Evolutionary conservation across 2,797 vertebrate genomes (phyloP).

Genomic region (Taenioides sp.): DNA sequence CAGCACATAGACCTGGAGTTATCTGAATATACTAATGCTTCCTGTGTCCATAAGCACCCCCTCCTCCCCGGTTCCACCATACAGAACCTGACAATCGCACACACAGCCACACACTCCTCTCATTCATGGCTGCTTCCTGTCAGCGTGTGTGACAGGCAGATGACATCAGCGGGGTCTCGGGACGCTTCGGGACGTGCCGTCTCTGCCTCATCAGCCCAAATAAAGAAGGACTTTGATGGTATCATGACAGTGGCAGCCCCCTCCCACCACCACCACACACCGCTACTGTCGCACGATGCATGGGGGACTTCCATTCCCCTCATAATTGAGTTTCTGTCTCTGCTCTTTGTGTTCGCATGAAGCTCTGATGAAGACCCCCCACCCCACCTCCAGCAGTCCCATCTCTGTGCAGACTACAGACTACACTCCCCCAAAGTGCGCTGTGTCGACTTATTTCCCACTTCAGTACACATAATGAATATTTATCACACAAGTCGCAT

Average conservation of each 20-base stretch:
- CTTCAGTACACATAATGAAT: conserved; percentile 52
- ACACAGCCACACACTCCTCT: conserved; percentile 40
- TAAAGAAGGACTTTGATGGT: conserved; percentile 78
- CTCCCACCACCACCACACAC: conserved; percentile 38
- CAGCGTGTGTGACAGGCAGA: conserved; percentile 67
- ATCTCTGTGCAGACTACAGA: conserved; percentile 21
- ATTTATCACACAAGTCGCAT: conserved; percentile 36
- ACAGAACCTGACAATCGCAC: conserved; percentile 50
- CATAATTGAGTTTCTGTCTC: conserved; percentile 75
- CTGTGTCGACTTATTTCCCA: conserved; percentile 50
- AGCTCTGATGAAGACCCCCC: conserved; percentile 60
- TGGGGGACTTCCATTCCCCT: conserved; percentile 68
- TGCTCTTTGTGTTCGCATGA: conserved; percentile 67
- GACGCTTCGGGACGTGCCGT: conserved; percentile 57
- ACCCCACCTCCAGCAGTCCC: neutral
- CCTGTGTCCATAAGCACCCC: conserved; percentile 29
- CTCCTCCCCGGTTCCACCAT: conserved; percentile 18
- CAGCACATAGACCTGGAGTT: conserved; percentile 12
- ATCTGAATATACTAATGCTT: conserved; percentile 50
- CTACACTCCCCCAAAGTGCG: conserved; percentile 13
- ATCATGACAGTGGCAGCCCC: conserved; percentile 62
- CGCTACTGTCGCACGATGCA: conserved; percentile 61
- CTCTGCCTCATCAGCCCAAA: conserved; percentile 75
- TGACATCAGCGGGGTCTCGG: conserved; percentile 71
- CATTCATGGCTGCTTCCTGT: conserved; percentile 56